Base-by-base conservation (phyloP, 2,797 vertebrate genomes). In the Pteropus rufus region DNA sequence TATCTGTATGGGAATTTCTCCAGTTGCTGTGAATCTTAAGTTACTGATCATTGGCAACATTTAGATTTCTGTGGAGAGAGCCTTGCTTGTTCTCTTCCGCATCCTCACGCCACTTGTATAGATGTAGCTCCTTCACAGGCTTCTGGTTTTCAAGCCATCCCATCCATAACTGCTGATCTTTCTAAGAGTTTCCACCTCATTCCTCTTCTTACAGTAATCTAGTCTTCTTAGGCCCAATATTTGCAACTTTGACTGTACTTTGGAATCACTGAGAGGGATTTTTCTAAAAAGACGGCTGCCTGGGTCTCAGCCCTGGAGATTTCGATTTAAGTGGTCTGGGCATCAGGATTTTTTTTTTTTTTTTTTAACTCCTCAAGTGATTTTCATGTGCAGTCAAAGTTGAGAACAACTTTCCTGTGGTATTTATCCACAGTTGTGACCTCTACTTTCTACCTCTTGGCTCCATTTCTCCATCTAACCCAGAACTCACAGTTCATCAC, bases 201-300 rank as follows among this genome's bases (percentile, higher is more conserved):
- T 39, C 4, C 7, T 79, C 67, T 81, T 72, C 46, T 52, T 31
- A 26, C 24, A 11, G 76, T 41, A 49, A 58, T 12, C 26, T 3
- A 1, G 58, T 60, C 44, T 89, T 77, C 52, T 52, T 80, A 5
- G 80, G 54, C 19, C 72, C 11, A 1, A 56, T 36, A 3, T n/a
- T 88, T n/a, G 80, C 77, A 58, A 18, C 70, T 96, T 90, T 36
- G 34, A 54, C 23, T 31, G 76, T 34, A 39, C 31, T 64, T 62
- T 34, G 80, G 67, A 96, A 62, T 67, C 62, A 18, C 23, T 24
- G 2, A 15, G 23, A 41, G n/a, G 31, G 12, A 56, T 44, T 79
- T 49, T 49, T 49, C 5, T 18, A 16, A 56, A 91, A 80, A 18
- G 60, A 67, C 34, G 34, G 31, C 81, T 79, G 31, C 58, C n/a